Percentiles rank a stretch among this genome's conserved stretches.
These are phyloP conservation scores for Tetramorium bicarinatum DNA, from an alignment of 2,888 invertebrate species.

Conservation along the genomic window DNA sequence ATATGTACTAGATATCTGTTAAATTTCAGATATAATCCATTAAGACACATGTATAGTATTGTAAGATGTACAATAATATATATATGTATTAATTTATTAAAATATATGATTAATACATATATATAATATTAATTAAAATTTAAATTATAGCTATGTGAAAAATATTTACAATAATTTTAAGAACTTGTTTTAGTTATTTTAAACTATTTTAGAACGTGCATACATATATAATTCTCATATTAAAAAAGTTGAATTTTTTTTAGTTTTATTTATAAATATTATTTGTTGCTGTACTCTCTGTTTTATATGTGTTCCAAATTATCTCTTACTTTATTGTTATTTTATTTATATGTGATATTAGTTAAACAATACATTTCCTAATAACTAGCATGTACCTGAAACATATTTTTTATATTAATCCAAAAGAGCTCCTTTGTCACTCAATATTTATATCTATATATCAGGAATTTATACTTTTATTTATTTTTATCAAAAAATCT, in stretches of 20 bases:
- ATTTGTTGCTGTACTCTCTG: background rate
- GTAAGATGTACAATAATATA: constrained; percentile 1
- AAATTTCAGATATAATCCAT: constrained; percentile 23
- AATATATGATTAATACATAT: background rate
- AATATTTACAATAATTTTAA: constrained; percentile 20
- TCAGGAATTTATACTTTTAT: constrained; percentile 4
- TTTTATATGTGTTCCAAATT: constrained; percentile 8
- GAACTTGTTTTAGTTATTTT: constrained; percentile 15
- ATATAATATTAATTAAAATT: constrained; percentile 24
- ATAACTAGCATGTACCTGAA: constrained; percentile 52
- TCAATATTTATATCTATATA: constrained; percentile 6
- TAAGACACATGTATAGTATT: constrained; percentile 28
- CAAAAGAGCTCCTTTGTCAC: background rate
- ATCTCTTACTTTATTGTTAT: background rate
- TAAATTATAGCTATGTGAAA: constrained; percentile 20
- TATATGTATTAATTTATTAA: background rate
- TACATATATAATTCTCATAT: background rate
- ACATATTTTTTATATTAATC: constrained; percentile 42
- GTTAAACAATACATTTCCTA: constrained; percentile 26
- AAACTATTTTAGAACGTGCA: constrained; percentile 21
- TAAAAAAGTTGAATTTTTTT: background rate
- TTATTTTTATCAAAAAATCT: constrained; percentile 10
- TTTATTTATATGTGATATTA: constrained; percentile 41
- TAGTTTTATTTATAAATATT: constrained; percentile 1
- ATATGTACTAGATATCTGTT: constrained; percentile 17